Base-by-base conservation (phyloP, 2,888 invertebrate genomes). In the Resseliella maxima region DNA sequence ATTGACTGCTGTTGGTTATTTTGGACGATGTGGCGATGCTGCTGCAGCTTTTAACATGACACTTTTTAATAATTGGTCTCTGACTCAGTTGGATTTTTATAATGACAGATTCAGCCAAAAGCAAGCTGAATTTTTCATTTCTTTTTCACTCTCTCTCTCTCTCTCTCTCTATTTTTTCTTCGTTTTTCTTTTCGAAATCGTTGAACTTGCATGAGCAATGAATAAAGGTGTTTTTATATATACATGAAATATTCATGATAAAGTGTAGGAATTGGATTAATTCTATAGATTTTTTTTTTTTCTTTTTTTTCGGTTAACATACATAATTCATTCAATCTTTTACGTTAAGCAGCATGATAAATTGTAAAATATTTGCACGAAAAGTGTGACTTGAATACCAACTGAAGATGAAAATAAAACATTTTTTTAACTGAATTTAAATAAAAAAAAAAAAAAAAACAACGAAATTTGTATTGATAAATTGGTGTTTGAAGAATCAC, bases 21-120 rank as follows among this genome's bases (percentile, higher is more conserved):
- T 12, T 54, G n/a, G 5, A n/a, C n/a, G 21, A n/a, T 36, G 83
- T 36, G 83, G n/a, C 38, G 83, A 38, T 83, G 38, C 45, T 85
- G 85, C 31, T 50, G 50, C 85, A 85, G 85, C 45, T 85, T 85
- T 85, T 85, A 85, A 85, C 85, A 85, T 85, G 85, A 85, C 50
- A 85, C 85, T 85, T 54, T 85, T 85, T 85, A 85, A 85, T 85
- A 85, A 85, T 85, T 85, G 85, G 85, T 36, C 85, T 85, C 31
- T 41, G 85, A 85, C 85, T 85, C 85, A 31, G 85, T 85, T 85
- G 85, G 85, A 85, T 18, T 85, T 83, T 83, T 83, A 83, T 83
- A 83, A 83, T 83, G 83, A 83, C 83, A 83, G 38, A 72, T 72
- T 72, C 72, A 72, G 72, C 72, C 72, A 72, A 72, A 72, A 72